Base-by-base conservation (phyloP, 2,888 invertebrate species). In the Thera britannica region DNA sequence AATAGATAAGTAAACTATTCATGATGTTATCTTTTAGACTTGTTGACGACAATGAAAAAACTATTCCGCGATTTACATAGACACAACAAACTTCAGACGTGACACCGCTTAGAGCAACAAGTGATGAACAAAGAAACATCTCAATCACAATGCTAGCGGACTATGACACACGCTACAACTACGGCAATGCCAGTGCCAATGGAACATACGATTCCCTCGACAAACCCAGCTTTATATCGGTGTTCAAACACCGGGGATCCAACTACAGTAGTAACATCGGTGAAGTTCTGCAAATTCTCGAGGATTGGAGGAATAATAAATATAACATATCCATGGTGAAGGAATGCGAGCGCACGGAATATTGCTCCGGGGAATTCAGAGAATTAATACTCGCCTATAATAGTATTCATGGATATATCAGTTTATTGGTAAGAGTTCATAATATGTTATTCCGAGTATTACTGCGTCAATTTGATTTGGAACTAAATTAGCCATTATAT, bases 401-500 rank as follows among this genome's bases (percentile, higher is more conserved):
- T 67, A 92, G 95, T 65, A 94, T 96, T 72, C 98, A 98, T 85
- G 97, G 97, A 67, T 98, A 97, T 87, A 95, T 97, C 74, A 97
- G 97, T 67, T 92, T 98, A 61, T 89, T 96, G 85, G 97, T 98
- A 82, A 94, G 95, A 89, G 36, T 62, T 60, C 49, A n/a, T n/a
- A n/a, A n/a, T 23, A 44, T 57, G 59, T 36, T 59, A 38, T 2
- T 36, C 11, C 7, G 51, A 38, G 2, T 52, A n/a, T 58, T 46
- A 62, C 12, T 7, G 55, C 34, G 65, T 9, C 12, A 63, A 58
- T 44, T 59, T 23, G 46, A 65, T 65, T 59, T 38, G 49, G n/a
- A 52, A 48, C 51, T 23, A 49, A 48, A 56, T 56, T 12, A 38
- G 12, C 2, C 51, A 1, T 46, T 2, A 8, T 9, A 23, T 0